Evolutionary conservation across 2,797 vertebrate species (phyloP).

Genomic region (Sitta carolinensis): DNA sequence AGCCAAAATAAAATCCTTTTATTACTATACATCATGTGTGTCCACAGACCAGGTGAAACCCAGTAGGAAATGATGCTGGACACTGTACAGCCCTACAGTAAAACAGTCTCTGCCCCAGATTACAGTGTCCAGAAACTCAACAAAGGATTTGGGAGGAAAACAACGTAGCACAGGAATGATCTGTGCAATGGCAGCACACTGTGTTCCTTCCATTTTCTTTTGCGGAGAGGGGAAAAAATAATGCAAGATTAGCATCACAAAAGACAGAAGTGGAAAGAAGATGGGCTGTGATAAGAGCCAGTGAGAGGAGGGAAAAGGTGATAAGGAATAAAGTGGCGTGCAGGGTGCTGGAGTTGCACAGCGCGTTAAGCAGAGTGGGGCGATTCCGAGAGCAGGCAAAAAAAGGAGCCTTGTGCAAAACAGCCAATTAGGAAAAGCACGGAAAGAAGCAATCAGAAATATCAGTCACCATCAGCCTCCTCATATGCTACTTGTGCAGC

Average conservation of each 20-base stretch:
- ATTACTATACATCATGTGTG: not conserved
- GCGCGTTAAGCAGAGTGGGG: not conserved
- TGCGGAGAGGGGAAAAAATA: not conserved
- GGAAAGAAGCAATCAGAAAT: conserved; percentile 1
- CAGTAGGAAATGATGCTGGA: not conserved
- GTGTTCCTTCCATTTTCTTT: not conserved
- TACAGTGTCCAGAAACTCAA: not conserved
- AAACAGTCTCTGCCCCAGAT: not conserved
- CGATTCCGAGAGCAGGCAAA: not conserved
- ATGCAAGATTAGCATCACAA: not conserved
- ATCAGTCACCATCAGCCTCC: not conserved
- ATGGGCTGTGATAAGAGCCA: not conserved
- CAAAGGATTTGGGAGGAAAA: not conserved
- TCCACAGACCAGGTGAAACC: not conserved
- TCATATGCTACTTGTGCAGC: not conserved
- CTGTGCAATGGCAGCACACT: not conserved
- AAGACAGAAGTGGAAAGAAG: not conserved
- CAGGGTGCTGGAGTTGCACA: not conserved
- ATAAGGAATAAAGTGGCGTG: not conserved
- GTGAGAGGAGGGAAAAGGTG: not conserved
- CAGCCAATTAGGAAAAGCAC: conserved; percentile 2
- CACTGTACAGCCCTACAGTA: not conserved
- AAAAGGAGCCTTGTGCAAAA: not conserved
- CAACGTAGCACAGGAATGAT: not conserved
- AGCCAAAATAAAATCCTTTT: not conserved